phyloP scores from a whole-genome alignment of 2,888 invertebrate species.

The Eudasyphora cyanicolor region DNA sequence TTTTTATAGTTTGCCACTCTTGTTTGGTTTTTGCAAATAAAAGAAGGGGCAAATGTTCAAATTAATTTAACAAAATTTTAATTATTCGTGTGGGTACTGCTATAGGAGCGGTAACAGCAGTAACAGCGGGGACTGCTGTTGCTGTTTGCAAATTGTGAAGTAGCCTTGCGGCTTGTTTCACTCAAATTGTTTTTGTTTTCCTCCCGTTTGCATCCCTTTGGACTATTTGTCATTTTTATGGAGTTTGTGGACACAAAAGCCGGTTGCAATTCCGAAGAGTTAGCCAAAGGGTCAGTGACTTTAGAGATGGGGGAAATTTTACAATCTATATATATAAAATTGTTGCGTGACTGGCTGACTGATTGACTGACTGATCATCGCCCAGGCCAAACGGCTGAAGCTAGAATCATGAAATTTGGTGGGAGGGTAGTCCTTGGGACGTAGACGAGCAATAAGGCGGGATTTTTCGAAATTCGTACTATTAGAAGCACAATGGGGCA shows the following conservation, averaged over 20 bases:
- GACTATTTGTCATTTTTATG: slow-evolving; percentile 15
- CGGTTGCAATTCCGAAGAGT: background rate
- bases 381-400: no score
- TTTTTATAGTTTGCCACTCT: background rate
- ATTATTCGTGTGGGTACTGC: slow-evolving; percentile 66
- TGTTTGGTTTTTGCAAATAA: slow-evolving; percentile 10
- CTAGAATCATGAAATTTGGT: no score
- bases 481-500: no score
- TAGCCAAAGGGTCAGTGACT: slow-evolving; percentile 7
- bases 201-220: slow-evolving; percentile 8
- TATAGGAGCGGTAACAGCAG: no score
- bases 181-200: background rate
- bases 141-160: slow-evolving; percentile 25
- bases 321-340: no score
- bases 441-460: no score
- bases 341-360: no score
- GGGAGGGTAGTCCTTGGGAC: no score
- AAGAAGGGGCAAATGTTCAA: slow-evolving; percentile 43
- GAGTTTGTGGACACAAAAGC: background rate
- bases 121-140: no score
- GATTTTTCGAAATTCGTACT: no score
- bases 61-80: slow-evolving; percentile 69
- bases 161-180: slow-evolving; percentile 16
- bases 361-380: no score
- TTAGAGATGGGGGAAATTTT: background rate